phyloP scores from a whole-genome alignment of 2,888 invertebrate species.

The Melipona bicolor region DNA sequence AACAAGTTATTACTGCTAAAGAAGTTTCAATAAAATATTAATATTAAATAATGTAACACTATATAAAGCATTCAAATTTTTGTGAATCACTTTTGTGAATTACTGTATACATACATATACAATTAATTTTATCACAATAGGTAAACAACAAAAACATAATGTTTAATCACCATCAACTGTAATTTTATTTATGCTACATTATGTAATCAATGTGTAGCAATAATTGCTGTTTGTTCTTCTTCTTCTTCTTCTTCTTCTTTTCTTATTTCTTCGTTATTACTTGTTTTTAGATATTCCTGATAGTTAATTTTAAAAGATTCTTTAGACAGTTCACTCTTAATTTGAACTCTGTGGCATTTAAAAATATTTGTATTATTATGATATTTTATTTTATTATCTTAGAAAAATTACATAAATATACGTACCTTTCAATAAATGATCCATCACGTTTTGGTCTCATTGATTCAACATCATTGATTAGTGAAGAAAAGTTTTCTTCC shows the following conservation, averaged over 20 bases:
- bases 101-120: too few relatives aligned
- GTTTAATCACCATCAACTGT: conserved; percentile 1
- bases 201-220: conserved; percentile 47
- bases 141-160: background rate
- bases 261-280: conserved; percentile 64
- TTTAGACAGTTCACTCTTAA: conserved; percentile 87
- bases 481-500: conserved; percentile 89
- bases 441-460: conserved; percentile 89
- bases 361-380: background rate
- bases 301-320: conserved; percentile 90
- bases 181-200: conserved; percentile 44
- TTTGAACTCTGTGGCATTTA: conserved; percentile 85
- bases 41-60: too few relatives aligned
- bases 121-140: background rate
- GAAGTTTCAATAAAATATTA: too few relatives aligned
- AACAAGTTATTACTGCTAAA: too few relatives aligned
- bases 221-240: conserved; percentile 59
- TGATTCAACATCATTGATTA: conserved; percentile 88
- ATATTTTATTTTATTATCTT: background rate
- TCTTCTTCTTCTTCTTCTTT: conserved; percentile 75
- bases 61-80: too few relatives aligned
- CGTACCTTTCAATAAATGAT: conserved; percentile 89
- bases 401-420: background rate
- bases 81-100: too few relatives aligned
- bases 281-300: conserved; percentile 69